A percentile compares a stretch with the other conserved stretches of the same genome.
These are phyloP conservation scores for Nasonia giraulti DNA, from an alignment of 1,140 invertebrate genomes.

Conservation along the genomic window DNA sequence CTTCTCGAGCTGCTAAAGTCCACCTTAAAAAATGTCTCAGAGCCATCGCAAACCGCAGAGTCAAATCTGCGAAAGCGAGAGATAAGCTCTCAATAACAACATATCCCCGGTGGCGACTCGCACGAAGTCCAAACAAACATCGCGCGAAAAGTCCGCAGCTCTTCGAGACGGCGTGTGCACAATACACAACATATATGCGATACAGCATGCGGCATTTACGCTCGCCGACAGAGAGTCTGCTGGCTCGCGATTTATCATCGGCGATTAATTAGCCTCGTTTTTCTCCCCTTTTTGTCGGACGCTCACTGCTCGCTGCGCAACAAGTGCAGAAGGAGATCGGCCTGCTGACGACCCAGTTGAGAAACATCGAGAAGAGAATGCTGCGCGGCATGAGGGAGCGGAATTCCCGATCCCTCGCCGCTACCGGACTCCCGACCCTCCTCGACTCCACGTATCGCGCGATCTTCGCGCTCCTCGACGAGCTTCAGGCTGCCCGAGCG, in stretches of 20 bases:
- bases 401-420: constrained; percentile 60
- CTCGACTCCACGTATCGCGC: constrained; percentile 62
- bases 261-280: constrained; percentile 57
- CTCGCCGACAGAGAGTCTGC: background rate
- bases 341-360: constrained; percentile 64
- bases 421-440: constrained; percentile 61
- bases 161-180: background rate
- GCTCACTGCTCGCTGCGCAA: background rate
- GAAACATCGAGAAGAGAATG: constrained; percentile 65
- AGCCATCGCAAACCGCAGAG: background rate
- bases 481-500: constrained; percentile 60
- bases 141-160: background rate
- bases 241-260: constrained; percentile 53
- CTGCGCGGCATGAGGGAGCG: constrained; percentile 61
- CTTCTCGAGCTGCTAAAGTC: too few species aligned
- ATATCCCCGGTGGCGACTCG: background rate
- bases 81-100: background rate
- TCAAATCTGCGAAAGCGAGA: background rate
- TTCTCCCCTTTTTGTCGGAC: constrained; percentile 33
- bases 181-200: background rate
- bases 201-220: background rate
- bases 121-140: constrained; percentile 9
- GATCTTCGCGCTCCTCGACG: constrained; percentile 59
- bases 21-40: too few species aligned
- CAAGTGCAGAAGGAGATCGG: constrained; percentile 61